Evolutionary conservation across 2,888 invertebrate species (phyloP).

Genomic region (Phytoseiulus persimilis): DNA sequence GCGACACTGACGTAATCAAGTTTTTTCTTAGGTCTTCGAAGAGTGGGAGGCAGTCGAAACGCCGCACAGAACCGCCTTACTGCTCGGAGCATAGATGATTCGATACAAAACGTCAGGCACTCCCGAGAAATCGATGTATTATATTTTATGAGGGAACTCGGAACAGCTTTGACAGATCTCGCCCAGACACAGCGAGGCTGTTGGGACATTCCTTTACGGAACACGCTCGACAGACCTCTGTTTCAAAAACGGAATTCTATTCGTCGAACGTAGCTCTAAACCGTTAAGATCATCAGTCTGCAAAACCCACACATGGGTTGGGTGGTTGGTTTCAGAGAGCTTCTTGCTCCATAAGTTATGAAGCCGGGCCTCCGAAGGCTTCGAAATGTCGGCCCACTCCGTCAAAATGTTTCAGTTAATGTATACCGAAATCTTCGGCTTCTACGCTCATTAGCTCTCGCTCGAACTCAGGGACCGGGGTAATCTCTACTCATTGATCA

Average conservation of each 20-base stretch:
- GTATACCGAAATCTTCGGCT: background rate
- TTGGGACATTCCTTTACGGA: background rate
- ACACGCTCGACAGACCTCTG: background rate
- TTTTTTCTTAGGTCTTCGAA: no score
- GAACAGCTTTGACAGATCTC: background rate
- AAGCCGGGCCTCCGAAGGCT: background rate
- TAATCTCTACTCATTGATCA: background rate
- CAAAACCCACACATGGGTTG: background rate
- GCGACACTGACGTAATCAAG: background rate
- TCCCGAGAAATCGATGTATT: no score
- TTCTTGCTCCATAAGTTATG: background rate
- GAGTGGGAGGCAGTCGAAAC: no score
- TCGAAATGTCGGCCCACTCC: background rate
- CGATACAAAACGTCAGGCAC: no score
- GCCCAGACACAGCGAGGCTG: background rate
- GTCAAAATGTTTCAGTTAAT: slow-evolving; percentile 5
- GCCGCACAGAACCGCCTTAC: no score
- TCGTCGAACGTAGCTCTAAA: background rate
- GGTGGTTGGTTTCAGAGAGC: background rate
- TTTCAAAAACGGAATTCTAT: background rate
- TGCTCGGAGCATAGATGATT: no score
- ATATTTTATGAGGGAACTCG: no score
- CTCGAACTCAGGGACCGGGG: background rate
- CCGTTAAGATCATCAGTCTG: background rate
- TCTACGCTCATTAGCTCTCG: background rate